These are phyloP conservation scores for Melitaea cinxia DNA, from an alignment of 1,140 invertebrate species.

Conservation along the genomic window DNA sequence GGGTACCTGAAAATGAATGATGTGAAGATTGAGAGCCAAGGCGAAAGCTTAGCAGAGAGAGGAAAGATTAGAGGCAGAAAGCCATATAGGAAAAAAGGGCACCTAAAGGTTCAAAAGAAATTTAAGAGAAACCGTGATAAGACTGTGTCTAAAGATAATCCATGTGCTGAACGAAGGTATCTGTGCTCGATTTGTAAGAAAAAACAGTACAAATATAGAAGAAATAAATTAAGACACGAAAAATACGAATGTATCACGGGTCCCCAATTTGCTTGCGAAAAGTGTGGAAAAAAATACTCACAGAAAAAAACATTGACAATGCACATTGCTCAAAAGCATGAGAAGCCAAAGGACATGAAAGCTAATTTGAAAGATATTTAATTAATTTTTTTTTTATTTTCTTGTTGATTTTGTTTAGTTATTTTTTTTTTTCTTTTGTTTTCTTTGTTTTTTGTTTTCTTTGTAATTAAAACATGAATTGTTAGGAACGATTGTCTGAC, in stretches of 20 bases:
- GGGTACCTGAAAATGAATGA: constrained; percentile 59
- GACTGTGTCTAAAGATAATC: constrained; percentile 16
- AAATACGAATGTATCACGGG: constrained; percentile 78
- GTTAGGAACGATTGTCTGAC: constrained; percentile 46
- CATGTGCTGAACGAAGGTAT: constrained; percentile 47
- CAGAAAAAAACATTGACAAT: constrained; percentile 77
- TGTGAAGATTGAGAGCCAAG: constrained; percentile 29
- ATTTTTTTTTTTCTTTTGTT: constrained; percentile 39
- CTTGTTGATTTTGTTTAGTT: constrained; percentile 33
- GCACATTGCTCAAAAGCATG: constrained; percentile 75
- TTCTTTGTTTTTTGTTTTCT: constrained; percentile 35
- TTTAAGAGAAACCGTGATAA: constrained; percentile 36
- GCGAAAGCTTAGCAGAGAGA: constrained; percentile 34
- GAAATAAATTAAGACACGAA: constrained; percentile 73
- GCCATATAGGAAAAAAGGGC: constrained; percentile 42
- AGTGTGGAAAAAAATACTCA: constrained; percentile 68
- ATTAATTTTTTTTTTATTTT: constrained; percentile 39
- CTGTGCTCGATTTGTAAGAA: constrained; percentile 71
- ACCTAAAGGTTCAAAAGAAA: constrained; percentile 38
- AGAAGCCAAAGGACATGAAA: constrained; percentile 14
- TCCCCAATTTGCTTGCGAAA: constrained; percentile 76
- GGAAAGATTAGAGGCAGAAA: constrained; percentile 46
- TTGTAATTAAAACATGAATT: constrained; percentile 62
- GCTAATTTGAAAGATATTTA: constrained; percentile 9
- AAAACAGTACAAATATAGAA: constrained; percentile 72